Evolutionary conservation across 64 coral and sea anemone genomes (phyloP), one percentile per base, ranked within the genome.

Genomic region (Pocillopora damicornis): DNA sequence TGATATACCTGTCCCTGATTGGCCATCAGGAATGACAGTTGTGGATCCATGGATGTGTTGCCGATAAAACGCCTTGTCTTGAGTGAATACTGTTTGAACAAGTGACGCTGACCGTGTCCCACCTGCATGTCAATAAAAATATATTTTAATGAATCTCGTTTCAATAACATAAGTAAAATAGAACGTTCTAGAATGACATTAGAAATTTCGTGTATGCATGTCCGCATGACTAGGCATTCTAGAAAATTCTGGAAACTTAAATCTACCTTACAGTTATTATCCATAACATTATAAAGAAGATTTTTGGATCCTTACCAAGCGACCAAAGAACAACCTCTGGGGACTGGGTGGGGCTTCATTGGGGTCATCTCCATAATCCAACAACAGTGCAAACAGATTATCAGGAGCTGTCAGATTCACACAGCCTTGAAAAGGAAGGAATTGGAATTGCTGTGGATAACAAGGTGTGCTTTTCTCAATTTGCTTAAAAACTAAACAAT

Each of bases 1-100:
- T 11, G 60, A 35, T 58, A 59, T 88, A 99, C 97, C 90, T 93
- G 75, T 88, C 93, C 93, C 72, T 95, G 93, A 77, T 99, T 99
- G 58, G 97, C 97, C 97, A 99, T 99, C 36, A 99, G 73, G 69
- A 99, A 94, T 13, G 97, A 89, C n/a, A 99, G 91, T 58, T 94
- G 91, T 76, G 97, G 90, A 60, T 99, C 97, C 97, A 99, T 99
- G 15, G 97, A 99, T 51, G 97, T 99, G 42, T 99, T 99, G 0
- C 97, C 97, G 75, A 99, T 95, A 65, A 99, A 99, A 65, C 80
- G 88, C 23, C 97, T 92, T 14, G 90, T 95, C 78, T 99, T 99
- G 23, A 99, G 61, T 11, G 97, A 99, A 75, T 92, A 99, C 37
- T 95, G 79, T 84, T 99, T 94, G 13, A 94, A 75, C 63, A 99